phyloP scores from a whole-genome alignment of 2,113 vertebrate genomes.

The Muntiacus reevesi region DNA sequence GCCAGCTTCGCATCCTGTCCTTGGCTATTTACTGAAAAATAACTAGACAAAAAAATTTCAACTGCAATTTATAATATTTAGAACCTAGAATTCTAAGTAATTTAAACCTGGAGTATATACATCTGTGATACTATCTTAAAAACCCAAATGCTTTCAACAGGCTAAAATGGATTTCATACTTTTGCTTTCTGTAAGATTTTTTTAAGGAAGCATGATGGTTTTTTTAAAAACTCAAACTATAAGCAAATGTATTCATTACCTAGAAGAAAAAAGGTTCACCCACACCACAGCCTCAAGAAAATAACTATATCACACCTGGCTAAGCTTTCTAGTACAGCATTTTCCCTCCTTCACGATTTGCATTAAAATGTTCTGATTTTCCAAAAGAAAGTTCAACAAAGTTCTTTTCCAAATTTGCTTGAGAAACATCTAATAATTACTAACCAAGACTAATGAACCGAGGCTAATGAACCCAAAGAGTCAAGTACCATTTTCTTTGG shows the following conservation, averaged over 20 bases:
- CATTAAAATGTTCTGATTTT: constrained; percentile 2
- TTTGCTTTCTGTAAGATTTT: neutral
- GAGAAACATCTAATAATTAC: neutral
- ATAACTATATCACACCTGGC: neutral
- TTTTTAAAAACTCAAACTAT: neutral
- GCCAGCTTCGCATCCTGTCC: neutral
- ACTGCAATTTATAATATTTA: constrained; percentile 18
- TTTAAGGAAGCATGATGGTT: neutral
- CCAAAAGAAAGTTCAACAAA: neutral
- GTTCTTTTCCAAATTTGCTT: neutral
- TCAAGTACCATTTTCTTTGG: neutral
- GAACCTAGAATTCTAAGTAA: neutral
- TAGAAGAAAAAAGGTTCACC: neutral
- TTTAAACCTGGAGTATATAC: constrained; percentile 2
- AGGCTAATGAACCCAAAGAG: neutral
- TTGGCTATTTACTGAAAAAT: constrained; percentile 44
- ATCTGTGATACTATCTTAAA: constrained; percentile 22
- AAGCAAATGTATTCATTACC: constrained; percentile 19
- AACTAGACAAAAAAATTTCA: neutral
- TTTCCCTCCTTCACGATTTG: neutral
- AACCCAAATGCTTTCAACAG: constrained; percentile 23
- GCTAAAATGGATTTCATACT: neutral
- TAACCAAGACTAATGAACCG: neutral
- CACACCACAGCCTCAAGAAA: neutral
- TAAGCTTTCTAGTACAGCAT: neutral